phyloP scores from a whole-genome alignment of 2,113 vertebrate genomes.

The Pseudois nayaur region DNA sequence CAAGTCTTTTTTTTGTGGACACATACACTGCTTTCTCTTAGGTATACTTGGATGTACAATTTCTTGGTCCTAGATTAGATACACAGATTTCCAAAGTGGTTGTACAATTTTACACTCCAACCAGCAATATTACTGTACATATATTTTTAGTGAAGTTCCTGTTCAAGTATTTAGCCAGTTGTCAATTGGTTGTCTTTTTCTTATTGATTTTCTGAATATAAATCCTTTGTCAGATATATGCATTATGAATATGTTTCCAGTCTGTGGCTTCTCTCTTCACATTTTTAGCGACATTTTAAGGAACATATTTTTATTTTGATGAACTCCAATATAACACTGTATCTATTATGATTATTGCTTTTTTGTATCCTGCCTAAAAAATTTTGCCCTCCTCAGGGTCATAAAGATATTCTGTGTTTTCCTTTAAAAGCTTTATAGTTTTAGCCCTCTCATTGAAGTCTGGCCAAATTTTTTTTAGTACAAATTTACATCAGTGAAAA shows the following conservation, averaged over 20 bases:
- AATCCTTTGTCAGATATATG: slow-evolving; percentile 9
- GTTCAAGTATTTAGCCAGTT: slow-evolving; percentile 8
- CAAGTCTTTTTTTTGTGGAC: not conserved
- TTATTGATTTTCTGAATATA: slow-evolving; percentile 34
- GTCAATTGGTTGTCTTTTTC: slow-evolving; percentile 21
- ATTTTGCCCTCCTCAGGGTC: not conserved
- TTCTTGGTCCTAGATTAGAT: not conserved
- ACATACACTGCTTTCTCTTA: not conserved
- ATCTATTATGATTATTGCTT: slow-evolving; percentile 36
- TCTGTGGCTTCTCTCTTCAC: not conserved
- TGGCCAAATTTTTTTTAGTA: not conserved
- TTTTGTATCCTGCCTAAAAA: slow-evolving; percentile 9
- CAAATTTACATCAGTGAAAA: slow-evolving; percentile 22
- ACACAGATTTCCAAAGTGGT: not conserved
- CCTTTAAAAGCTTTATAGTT: not conserved
- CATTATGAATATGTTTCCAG: not conserved
- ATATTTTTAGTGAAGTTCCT: slow-evolving; percentile 19
- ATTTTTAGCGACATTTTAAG: slow-evolving; percentile 8
- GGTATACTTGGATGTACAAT: not conserved
- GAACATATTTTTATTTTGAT: not conserved
- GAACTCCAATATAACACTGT: not conserved
- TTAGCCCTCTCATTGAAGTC: slow-evolving; percentile 2
- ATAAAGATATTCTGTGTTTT: not conserved
- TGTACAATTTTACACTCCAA: not conserved
- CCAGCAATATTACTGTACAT: not conserved